Evolutionary conservation across 1,140 invertebrate species (phyloP).

Genomic region (Neuroterus valhalla): DNA sequence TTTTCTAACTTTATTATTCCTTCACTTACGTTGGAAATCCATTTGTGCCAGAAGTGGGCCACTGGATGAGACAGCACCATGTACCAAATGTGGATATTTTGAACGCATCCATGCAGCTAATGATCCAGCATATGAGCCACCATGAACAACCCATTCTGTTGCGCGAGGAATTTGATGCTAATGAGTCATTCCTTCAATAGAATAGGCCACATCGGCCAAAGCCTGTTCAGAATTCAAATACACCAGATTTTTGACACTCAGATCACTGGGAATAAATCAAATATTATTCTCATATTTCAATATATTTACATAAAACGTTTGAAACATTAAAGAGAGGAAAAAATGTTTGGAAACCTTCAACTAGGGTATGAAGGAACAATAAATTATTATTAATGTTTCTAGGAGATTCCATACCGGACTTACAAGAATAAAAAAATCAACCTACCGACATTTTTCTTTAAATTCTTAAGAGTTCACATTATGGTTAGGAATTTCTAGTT

Average conservation of each 20-base stretch:
- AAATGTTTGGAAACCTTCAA: no score
- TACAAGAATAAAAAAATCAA: no score
- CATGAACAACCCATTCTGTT: slow-evolving; percentile 94
- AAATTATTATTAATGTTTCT: no score
- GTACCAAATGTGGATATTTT: slow-evolving; percentile 93
- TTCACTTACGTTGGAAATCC: slow-evolving; percentile 65
- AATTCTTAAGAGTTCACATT: no score
- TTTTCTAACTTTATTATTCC: slow-evolving; percentile 18
- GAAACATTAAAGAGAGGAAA: no score
- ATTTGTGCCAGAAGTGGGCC: slow-evolving; percentile 67
- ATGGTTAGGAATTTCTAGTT: no score
- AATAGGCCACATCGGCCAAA: slow-evolving; percentile 89
- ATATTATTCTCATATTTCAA: not conserved
- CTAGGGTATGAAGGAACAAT: no score
- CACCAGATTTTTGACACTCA: slow-evolving; percentile 84
- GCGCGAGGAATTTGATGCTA: slow-evolving; percentile 78
- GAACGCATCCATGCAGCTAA: slow-evolving; percentile 91
- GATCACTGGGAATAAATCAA: slow-evolving; percentile 77
- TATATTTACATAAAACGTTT: no score
- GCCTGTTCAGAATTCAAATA: slow-evolving; percentile 92
- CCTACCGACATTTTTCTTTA: no score
- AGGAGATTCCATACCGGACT: no score
- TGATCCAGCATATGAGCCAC: slow-evolving; percentile 94
- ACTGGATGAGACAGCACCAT: slow-evolving; percentile 91
- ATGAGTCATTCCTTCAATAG: slow-evolving; percentile 82